Conservation (phyloP, 2,113 vertebrate genomes). For the Octodon degus region DNA sequence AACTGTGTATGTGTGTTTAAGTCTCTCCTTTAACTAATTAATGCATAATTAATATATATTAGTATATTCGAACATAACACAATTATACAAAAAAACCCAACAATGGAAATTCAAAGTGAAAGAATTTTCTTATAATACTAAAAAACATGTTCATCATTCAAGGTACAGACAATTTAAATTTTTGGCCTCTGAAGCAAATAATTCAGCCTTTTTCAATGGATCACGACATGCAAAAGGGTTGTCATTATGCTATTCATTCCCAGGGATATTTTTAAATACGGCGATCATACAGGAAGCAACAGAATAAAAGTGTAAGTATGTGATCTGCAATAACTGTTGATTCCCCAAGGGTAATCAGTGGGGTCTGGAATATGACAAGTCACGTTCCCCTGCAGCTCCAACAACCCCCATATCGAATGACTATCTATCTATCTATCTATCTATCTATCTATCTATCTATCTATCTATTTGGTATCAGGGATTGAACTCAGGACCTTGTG, state of each 20-base stretch:
- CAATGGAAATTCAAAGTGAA: not conserved
- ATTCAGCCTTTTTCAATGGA: not conserved
- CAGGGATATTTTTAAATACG: not conserved
- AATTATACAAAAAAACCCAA: not conserved
- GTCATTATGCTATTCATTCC: not conserved
- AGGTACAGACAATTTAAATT: not conserved
- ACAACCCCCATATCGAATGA: not conserved
- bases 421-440: not conserved
- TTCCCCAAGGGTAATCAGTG: not conserved
- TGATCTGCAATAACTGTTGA: not conserved
- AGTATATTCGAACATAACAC: slow-evolving; percentile 15
- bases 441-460: too few relatives aligned
- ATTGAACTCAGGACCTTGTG: too few relatives aligned
- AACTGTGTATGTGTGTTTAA: not conserved
- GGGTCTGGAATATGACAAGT: not conserved
- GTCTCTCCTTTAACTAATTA: not conserved
- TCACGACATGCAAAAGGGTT: not conserved
- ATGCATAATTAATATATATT: not conserved
- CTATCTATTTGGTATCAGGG: too few relatives aligned
- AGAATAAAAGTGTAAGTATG: not conserved
- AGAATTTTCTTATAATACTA: slow-evolving; percentile 1
- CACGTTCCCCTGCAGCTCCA: not conserved
- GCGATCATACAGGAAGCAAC: not conserved
- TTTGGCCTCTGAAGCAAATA: not conserved
- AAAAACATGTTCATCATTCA: not conserved